These are phyloP conservation scores for Prionace glauca DNA, from an alignment of 2,797 vertebrate species.

Conservation along the genomic window DNA sequence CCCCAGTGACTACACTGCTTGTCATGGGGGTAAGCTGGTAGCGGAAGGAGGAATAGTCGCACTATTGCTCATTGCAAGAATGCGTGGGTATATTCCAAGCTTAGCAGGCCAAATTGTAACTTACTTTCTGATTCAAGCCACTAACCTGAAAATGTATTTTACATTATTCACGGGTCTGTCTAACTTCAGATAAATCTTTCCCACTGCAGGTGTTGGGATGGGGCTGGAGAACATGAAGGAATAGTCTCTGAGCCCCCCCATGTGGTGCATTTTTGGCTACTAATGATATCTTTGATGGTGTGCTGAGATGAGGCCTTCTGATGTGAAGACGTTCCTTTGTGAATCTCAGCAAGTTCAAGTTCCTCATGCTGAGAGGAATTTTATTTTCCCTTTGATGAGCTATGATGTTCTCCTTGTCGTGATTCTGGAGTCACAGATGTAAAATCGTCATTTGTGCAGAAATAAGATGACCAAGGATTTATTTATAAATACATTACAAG, in stretches of 20 bases:
- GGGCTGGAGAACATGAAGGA: background rate
- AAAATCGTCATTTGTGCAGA: background rate
- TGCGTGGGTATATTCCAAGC: background rate
- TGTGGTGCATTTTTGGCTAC: background rate
- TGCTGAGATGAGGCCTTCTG: background rate
- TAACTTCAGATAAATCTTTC: background rate
- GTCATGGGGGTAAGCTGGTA: background rate
- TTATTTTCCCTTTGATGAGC: background rate
- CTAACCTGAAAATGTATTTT: background rate
- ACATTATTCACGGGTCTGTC: background rate
- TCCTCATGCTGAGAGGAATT: background rate
- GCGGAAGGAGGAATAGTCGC: background rate
- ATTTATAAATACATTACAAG: conserved; percentile 19
- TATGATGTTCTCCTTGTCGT: background rate
- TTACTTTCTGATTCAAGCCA: background rate
- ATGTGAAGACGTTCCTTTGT: background rate
- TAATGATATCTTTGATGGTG: background rate
- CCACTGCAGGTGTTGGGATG: background rate
- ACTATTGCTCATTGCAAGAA: background rate
- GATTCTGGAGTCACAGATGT: conserved; percentile 9
- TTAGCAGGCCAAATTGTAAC: background rate
- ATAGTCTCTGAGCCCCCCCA: background rate
- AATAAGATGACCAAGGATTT: background rate
- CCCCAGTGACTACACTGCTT: background rate
- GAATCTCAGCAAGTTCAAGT: background rate